A percentile compares a stretch with the other conserved stretches of the same genome.
Conservation (phyloP, 1,140 invertebrate species). For the Ridgeia piscesae region DNA sequence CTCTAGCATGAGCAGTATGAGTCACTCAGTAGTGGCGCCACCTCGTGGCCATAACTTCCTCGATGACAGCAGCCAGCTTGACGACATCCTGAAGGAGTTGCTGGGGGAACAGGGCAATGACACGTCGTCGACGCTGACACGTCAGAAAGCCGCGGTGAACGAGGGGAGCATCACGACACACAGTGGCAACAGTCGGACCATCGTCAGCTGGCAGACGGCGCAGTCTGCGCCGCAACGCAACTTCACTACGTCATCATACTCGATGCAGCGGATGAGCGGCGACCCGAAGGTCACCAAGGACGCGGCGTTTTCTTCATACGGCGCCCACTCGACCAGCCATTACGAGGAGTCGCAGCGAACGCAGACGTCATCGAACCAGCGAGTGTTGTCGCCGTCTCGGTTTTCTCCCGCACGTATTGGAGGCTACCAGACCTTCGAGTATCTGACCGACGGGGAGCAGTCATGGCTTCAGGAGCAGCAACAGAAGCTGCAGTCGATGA, state of each 20-base stretch:
- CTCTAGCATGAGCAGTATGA: background rate
- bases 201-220: constrained; percentile 28
- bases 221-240: constrained; percentile 23
- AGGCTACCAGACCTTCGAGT: constrained; percentile 7
- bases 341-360: background rate
- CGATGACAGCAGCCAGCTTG: constrained; percentile 33
- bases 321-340: background rate
- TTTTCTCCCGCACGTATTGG: background rate
- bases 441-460: constrained; percentile 23
- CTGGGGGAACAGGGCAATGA: constrained; percentile 40
- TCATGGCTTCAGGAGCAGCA: constrained; percentile 30
- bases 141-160: background rate
- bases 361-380: background rate
- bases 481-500: constrained; percentile 19
- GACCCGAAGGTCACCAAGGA: constrained; percentile 18
- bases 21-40: background rate
- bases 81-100: constrained; percentile 53
- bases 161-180: constrained; percentile 29
- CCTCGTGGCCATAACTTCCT: background rate
- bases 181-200: constrained; percentile 29
- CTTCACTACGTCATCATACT: constrained; percentile 23
- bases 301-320: constrained; percentile 14
- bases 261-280: constrained; percentile 6
- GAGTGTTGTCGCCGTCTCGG: background rate
- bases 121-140: background rate